A percentile compares a stretch with the other conserved stretches of the same genome.
phyloP scores from a whole-genome alignment of 2,797 vertebrate species.

The Esox masquinongy region DNA sequence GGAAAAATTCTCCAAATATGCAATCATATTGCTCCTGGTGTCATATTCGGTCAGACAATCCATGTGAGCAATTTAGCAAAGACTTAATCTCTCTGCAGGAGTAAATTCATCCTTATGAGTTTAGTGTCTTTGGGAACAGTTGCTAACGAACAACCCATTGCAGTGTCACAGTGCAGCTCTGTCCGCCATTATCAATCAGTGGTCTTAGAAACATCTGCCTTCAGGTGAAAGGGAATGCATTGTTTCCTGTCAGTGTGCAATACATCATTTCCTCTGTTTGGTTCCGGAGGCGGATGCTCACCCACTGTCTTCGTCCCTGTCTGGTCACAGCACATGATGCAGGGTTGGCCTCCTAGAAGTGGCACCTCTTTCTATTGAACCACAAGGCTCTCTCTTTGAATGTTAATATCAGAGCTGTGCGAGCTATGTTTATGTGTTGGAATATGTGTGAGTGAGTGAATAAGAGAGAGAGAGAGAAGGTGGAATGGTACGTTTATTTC shows the following conservation, averaged over 20 bases:
- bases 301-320: conserved; percentile 65
- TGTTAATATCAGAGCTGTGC: background rate
- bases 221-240: conserved; percentile 67
- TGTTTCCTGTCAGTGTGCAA: conserved; percentile 66
- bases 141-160: conserved; percentile 51
- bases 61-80: background rate
- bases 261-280: conserved; percentile 68
- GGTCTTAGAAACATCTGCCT: conserved; percentile 59
- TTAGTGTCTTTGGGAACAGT: conserved; percentile 38
- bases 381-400: conserved; percentile 41
- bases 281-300: conserved; percentile 65
- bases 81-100: background rate
- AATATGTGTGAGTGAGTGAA: conserved; percentile 29
- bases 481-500: background rate
- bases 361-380: conserved; percentile 34
- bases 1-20: background rate
- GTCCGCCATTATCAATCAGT: conserved; percentile 64
- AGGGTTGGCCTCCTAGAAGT: conserved; percentile 25
- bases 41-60: conserved; percentile 5
- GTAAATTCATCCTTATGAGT: background rate
- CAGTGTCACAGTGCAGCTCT: conserved; percentile 54
- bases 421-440: background rate
- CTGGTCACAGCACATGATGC: conserved; percentile 54
- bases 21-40: conserved; percentile 14
- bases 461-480: background rate